phyloP scores from a whole-genome alignment of 2,113 vertebrate species.

The Osmerus mordax region DNA sequence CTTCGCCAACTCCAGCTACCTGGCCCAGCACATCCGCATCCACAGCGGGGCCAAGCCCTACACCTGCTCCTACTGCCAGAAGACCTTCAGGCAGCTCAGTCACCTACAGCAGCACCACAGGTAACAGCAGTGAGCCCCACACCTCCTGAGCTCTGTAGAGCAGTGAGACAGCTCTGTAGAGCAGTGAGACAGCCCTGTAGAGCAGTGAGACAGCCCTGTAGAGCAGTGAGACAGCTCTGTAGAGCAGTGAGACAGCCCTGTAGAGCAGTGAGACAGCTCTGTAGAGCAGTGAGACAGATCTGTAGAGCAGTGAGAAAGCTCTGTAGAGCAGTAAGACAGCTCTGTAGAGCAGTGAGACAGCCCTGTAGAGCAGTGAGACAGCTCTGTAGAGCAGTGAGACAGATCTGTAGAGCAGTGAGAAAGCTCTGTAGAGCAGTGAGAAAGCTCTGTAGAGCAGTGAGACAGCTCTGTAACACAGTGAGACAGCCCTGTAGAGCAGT shows the following conservation, averaged over 20 bases:
- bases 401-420: too few species aligned
- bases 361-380: too few species aligned
- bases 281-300: too few species aligned
- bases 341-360: too few species aligned
- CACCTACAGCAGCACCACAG: conserved; percentile 97
- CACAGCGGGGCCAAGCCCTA: conserved; percentile 98
- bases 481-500: conserved; percentile 44
- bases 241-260: too few species aligned
- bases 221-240: too few species aligned
- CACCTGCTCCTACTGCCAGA: conserved; percentile 98
- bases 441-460: too few species aligned
- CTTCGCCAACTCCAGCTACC: conserved; percentile 98
- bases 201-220: too few species aligned
- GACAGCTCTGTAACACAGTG: too few species aligned
- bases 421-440: too few species aligned
- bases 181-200: neutral
- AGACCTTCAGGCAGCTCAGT: conserved; percentile 94
- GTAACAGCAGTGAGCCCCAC: conserved; percentile 72
- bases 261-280: too few species aligned
- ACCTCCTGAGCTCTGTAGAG: neutral
- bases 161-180: neutral
- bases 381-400: too few species aligned
- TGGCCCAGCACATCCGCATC: conserved; percentile 98
- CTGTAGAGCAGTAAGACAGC: neutral
- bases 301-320: conserved; percentile 48